A percentile compares a stretch with the other conserved stretches of the same genome.
Evolutionary conservation across 92 coral and sea anemone genomes (phyloP).

Genomic region (Metridium senile): DNA sequence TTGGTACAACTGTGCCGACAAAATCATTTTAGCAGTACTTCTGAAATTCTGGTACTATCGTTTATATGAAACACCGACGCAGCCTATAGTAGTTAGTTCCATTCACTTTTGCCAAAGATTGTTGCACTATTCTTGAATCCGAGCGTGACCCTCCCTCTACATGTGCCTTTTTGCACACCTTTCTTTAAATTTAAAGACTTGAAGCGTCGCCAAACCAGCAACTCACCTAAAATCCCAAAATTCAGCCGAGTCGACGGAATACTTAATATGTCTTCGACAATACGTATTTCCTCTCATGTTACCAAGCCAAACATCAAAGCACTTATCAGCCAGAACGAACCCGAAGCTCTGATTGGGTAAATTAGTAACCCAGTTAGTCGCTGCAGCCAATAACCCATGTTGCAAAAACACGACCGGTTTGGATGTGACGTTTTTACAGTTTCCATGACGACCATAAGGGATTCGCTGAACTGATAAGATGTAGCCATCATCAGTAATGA

Average conservation of each 20-base stretch:
- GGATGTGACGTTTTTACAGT: constrained; percentile 13
- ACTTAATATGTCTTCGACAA: constrained; percentile 58
- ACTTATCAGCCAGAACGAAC: constrained; percentile 78
- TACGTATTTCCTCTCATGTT: constrained; percentile 87
- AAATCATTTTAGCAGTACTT: no score
- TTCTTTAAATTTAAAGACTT: background rate
- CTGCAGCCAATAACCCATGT: constrained; percentile 72
- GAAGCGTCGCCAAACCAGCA: no score
- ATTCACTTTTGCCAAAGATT: no score
- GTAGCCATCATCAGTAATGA: constrained; percentile 85
- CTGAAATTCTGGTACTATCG: no score
- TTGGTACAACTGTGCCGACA: no score
- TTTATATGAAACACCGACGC: no score
- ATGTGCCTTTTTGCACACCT: background rate
- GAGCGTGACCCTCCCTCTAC: background rate
- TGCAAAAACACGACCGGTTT: constrained; percentile 77
- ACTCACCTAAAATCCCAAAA: constrained; percentile 91
- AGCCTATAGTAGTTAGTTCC: no score
- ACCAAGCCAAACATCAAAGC: constrained; percentile 94
- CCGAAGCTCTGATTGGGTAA: constrained; percentile 74
- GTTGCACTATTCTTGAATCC: no score
- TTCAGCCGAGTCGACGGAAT: constrained; percentile 62
- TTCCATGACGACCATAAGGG: constrained; percentile 61
- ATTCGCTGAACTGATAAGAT: constrained; percentile 76
- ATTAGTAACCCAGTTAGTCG: constrained; percentile 78